Conservation (phyloP, 2,113 vertebrate genomes). For the Grantiella picta region DNA sequence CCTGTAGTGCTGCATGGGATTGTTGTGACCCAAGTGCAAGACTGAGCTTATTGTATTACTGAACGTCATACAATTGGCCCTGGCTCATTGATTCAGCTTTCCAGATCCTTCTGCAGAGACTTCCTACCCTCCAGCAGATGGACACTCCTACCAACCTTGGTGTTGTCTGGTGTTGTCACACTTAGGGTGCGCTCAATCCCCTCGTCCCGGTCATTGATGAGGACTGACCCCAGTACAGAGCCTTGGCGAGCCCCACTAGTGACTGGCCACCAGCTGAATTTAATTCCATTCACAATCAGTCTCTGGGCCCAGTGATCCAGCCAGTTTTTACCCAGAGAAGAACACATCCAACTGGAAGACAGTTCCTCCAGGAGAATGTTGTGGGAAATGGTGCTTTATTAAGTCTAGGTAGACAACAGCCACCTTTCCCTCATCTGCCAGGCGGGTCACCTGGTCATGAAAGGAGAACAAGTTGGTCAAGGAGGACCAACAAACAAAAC, state of each 20-base stretch:
- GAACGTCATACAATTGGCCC: background rate
- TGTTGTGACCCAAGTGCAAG: background rate
- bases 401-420: background rate
- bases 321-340: background rate
- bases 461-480: background rate
- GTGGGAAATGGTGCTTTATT: background rate
- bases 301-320: background rate
- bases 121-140: background rate
- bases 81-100: background rate
- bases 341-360: background rate
- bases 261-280: background rate
- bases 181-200: background rate
- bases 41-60: background rate
- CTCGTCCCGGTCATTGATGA: rapidly evolving
- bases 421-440: background rate
- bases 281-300: background rate
- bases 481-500: too few species aligned
- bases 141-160: background rate
- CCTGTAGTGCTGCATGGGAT: background rate
- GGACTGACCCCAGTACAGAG: background rate
- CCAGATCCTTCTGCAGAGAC: background rate
- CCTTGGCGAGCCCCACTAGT: background rate
- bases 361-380: background rate
- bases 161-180: too few species aligned
- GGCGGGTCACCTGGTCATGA: background rate